phyloP scores from a whole-genome alignment of 2,113 vertebrate genomes.

The Lophura nycthemera region DNA sequence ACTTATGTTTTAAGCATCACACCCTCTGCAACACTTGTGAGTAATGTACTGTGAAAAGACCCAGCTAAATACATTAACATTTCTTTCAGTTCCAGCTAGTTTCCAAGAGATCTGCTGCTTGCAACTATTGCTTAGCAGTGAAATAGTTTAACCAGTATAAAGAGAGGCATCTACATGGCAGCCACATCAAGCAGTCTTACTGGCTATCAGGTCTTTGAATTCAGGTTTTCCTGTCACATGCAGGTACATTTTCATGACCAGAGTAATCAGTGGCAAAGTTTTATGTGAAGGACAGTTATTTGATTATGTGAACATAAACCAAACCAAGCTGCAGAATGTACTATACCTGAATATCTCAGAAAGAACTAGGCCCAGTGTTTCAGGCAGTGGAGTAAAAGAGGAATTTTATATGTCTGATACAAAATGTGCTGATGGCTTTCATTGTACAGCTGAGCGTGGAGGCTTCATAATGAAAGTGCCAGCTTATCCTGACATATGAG shows the following conservation, averaged over 20 bases:
- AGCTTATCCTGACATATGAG: not conserved
- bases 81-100: not conserved
- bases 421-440: not conserved
- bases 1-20: slow-evolving; percentile 13
- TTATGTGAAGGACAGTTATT: not conserved
- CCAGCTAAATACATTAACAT: not conserved
- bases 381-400: not conserved
- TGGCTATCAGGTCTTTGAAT: not conserved
- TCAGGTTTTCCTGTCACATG: not conserved
- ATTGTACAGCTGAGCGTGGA: not conserved
- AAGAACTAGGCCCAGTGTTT: not conserved
- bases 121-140: not conserved
- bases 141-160: not conserved
- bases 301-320: not conserved
- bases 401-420: not conserved
- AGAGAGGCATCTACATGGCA: not conserved
- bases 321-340: not conserved
- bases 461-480: not conserved
- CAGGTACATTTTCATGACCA: accelerated
- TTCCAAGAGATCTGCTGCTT: not conserved
- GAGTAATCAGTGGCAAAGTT: not conserved
- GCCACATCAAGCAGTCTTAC: not conserved
- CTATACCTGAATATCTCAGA: accelerated
- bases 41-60: not conserved
- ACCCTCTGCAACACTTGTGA: not conserved